Evolutionary conservation across 2,888 invertebrate genomes (phyloP), one percentile per base, ranked within the genome.

Genomic region (Sialis fuliginosa): DNA sequence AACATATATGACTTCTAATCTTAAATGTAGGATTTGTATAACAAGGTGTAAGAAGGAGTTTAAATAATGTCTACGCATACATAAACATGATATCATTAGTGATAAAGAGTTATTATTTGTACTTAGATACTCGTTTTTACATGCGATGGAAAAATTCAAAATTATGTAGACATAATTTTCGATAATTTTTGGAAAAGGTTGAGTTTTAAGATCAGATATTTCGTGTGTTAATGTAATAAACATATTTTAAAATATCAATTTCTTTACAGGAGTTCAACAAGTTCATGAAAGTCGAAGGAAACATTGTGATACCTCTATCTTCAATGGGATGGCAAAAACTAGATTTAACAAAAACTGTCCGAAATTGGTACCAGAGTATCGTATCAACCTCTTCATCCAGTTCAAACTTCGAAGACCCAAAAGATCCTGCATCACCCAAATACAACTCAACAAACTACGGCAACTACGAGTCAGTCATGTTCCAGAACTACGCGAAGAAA

Each of bases 301-400:
- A 74, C 6, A 65, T 69, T 49, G 60, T 67, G 44, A 69, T 81
- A 55, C 71, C 79, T 59, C 71, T 77, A 48, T 70, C 75, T 44
- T 70, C 75, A 51, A 71, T 81, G 52, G 89, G 86, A 44, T 91
- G 91, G 91, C 84, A 86, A 64, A 84, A 86, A 57, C 72, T 91
- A 55, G 87, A 91, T 67, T 72, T 91, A 55, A 87, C 88, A 52
- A 68, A 71, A 50, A 81, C 81, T 44, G 85, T 86, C 49, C 76
- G 78, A 54, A 71, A 74, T 54, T 90, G 89, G 89, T 77, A 81
- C 60, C 39, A 45, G 33, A 22, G 35, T 39, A 35, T 45, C 10
- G 33, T 45, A 39, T n/a, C 44, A 12, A 13, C 30, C 10, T 10
- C 30, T n/a, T 39, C 45, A 7, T 10, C 43, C 2, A 8, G 40